phyloP scores from a whole-genome alignment of 1,140 invertebrate species.

The Drosophila hydei region DNA sequence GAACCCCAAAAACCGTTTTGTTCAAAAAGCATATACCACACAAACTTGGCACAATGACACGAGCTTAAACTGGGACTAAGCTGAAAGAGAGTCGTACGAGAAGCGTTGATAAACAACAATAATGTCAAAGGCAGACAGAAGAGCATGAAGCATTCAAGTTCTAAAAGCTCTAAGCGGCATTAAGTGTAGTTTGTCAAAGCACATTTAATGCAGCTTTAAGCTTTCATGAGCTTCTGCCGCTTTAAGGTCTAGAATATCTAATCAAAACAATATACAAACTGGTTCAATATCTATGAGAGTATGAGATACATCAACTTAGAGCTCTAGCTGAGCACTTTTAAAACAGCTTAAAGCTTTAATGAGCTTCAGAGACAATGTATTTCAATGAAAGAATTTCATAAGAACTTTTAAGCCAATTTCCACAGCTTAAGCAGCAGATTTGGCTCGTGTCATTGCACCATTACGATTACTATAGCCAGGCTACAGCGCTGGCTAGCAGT shows the following conservation, averaged over 20 bases:
- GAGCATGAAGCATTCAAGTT: too few species aligned
- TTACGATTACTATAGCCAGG: background rate
- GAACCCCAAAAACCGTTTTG: constrained; percentile 35
- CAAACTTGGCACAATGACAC: constrained; percentile 3
- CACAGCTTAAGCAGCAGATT: background rate
- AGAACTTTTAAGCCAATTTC: background rate
- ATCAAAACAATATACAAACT: too few species aligned
- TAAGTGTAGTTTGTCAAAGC: background rate
- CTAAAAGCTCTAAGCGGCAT: background rate
- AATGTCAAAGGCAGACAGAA: background rate
- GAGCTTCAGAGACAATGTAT: background rate
- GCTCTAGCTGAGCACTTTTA: too few species aligned
- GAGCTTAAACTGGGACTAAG: constrained; percentile 8
- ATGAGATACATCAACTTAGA: background rate
- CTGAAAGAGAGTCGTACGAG: background rate
- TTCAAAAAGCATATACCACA: constrained; percentile 27
- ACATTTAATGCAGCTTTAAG: background rate
- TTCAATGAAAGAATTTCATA: background rate
- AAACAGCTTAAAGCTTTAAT: background rate
- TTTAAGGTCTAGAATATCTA: background rate
- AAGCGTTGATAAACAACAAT: background rate
- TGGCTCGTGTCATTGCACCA: constrained; percentile 20
- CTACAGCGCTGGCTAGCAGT: constrained; percentile 33
- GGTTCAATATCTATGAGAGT: background rate
- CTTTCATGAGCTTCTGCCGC: background rate